phyloP scores from a whole-genome alignment of 2,113 vertebrate species.

The Larimichthys polyactis region DNA sequence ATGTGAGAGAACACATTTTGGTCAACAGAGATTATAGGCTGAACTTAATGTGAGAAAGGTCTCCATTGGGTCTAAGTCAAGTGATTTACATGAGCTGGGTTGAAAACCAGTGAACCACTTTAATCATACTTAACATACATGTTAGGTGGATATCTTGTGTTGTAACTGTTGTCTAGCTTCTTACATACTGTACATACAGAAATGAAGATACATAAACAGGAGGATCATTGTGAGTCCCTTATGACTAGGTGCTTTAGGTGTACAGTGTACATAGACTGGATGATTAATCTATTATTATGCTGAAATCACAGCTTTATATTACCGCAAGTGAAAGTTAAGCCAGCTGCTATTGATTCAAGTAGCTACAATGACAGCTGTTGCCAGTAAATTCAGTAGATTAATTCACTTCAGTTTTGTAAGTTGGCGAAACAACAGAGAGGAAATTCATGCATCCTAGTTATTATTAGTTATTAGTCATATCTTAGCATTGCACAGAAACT shows the following conservation, averaged over 20 bases:
- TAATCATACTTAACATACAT: not conserved
- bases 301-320: too few relatives aligned
- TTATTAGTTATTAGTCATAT: too few relatives aligned
- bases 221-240: not conserved
- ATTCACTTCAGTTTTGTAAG: not conserved
- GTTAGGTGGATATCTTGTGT: not conserved
- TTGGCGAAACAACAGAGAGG: not conserved
- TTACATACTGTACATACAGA: not conserved
- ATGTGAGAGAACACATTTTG: slow-evolving; percentile 22
- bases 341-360: not conserved
- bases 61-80: not conserved
- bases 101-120: slow-evolving; percentile 1
- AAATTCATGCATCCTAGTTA: not conserved
- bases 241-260: not conserved
- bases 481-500: too few relatives aligned
- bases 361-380: not conserved
- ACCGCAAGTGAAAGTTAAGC: not conserved
- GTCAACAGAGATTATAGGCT: not conserved
- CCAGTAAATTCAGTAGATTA: not conserved
- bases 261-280: too few relatives aligned
- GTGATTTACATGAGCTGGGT: slow-evolving; percentile 1
- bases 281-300: too few relatives aligned
- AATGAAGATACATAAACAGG: not conserved
- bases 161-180: not conserved
- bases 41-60: not conserved